Conservation (phyloP, 2,888 invertebrate genomes). For the Eulithis testata region DNA sequence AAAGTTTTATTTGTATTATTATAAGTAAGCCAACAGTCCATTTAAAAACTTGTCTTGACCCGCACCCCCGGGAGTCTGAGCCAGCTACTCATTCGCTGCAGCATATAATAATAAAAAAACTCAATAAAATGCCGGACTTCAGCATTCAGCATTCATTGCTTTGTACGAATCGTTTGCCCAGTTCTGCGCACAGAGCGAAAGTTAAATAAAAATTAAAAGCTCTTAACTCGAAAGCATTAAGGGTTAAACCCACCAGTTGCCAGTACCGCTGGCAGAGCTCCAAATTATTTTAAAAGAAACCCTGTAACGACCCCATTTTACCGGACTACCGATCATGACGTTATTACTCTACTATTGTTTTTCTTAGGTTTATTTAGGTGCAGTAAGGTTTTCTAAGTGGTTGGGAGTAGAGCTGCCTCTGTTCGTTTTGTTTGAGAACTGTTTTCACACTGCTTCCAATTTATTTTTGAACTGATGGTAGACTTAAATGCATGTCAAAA, state of each 20-base stretch:
- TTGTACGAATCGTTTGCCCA: constrained; percentile 2
- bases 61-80: no score
- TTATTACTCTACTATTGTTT: constrained; percentile 53
- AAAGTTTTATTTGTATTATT: no score
- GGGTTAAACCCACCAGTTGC: constrained; percentile 77
- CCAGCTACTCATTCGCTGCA: no score
- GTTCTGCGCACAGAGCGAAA: constrained; percentile 48
- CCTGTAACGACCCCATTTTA: constrained; percentile 63
- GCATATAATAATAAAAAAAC: not conserved
- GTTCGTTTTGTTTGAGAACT: constrained; percentile 34
- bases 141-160: not conserved
- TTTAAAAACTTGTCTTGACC: no score
- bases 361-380: constrained; percentile 44
- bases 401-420: constrained; percentile 32
- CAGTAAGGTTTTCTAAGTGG: constrained; percentile 36
- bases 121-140: not conserved
- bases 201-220: constrained; percentile 62
- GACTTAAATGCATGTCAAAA: no score
- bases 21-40: no score
- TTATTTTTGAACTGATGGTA: constrained; percentile 9
- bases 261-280: constrained; percentile 64
- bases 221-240: constrained; percentile 68
- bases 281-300: constrained; percentile 81
- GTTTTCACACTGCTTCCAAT: constrained; percentile 15
- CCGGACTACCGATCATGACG: constrained; percentile 60